phyloP scores from a whole-genome alignment of 1,140 invertebrate species.

The Cataglyphis hispanica region DNA sequence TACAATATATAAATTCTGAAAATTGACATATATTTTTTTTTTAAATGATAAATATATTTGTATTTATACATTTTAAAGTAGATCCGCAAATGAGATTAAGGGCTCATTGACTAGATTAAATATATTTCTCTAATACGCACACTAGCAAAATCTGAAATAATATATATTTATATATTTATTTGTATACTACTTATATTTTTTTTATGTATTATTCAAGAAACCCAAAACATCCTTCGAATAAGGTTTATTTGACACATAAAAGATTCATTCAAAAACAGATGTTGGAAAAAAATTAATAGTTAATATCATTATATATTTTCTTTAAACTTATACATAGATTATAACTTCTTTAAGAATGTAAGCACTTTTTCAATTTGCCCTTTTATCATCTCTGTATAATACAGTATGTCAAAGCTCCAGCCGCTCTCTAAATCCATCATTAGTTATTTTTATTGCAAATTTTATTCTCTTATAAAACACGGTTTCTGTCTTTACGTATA shows the following conservation, averaged over 20 bases:
- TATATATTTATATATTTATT: too few species aligned
- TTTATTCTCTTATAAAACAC: constrained; percentile 23
- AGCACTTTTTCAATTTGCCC: not conserved
- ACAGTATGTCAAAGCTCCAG: not conserved
- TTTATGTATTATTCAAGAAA: too few species aligned
- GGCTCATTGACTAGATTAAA: too few species aligned
- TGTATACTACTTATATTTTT: too few species aligned
- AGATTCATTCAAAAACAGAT: not conserved
- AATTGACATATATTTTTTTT: not conserved
- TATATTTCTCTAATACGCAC: too few species aligned
- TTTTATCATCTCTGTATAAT: not conserved
- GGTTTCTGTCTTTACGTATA: not conserved
- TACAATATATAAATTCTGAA: too few species aligned
- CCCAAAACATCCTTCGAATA: too few species aligned
- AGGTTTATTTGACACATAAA: not conserved
- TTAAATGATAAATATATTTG: not conserved
- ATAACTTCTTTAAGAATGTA: not conserved
- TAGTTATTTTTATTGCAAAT: constrained; percentile 28
- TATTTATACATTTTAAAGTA: not conserved
- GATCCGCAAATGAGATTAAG: not conserved
- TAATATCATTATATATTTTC: not conserved
- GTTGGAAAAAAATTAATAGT: not conserved
- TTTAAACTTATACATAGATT: not conserved
- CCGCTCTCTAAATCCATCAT: not conserved
- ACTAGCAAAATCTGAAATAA: too few species aligned